Percentiles rank a stretch among this genome's conserved stretches.
These are phyloP conservation scores for Macrobrachium rosenbergii DNA, from an alignment of 1,140 invertebrate genomes.

Conservation along the genomic window DNA sequence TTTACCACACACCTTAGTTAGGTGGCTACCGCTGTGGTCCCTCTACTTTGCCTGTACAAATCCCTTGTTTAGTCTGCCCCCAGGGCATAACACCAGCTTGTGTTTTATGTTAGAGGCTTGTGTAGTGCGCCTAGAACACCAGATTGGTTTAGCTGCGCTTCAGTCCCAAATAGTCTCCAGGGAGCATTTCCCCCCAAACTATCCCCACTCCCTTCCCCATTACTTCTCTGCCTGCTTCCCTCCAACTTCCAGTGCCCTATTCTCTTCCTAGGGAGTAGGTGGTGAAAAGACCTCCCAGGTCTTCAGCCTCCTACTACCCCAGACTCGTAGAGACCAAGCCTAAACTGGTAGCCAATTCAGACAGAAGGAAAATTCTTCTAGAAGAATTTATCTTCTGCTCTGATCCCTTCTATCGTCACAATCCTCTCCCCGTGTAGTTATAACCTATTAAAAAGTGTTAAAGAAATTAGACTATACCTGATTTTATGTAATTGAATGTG, in stretches of 20 bases:
- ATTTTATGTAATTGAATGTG: constrained; percentile 65
- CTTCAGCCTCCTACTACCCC: constrained; percentile 27
- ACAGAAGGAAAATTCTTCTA: constrained; percentile 52
- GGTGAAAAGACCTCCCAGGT: constrained; percentile 34
- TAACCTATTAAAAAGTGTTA: constrained; percentile 63
- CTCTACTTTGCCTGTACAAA: constrained; percentile 65
- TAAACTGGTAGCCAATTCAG: constrained; percentile 63
- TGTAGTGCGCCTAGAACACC: constrained; percentile 64
- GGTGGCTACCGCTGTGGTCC: constrained; percentile 63
- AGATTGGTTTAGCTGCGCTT: constrained; percentile 64
- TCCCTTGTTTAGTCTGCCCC: constrained; percentile 63
- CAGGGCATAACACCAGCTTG: constrained; percentile 64
- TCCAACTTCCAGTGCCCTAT: constrained; percentile 19
- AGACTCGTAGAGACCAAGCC: constrained; percentile 58
- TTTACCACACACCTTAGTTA: constrained; percentile 56
- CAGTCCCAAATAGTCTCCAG: constrained; percentile 61
- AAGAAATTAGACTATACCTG: constrained; percentile 60
- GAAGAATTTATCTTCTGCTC: constrained; percentile 45
- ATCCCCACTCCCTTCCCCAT: constrained; percentile 8
- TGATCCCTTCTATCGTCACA: constrained; percentile 63
- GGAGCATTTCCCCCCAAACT: constrained; percentile 44
- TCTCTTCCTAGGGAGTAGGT: constrained; percentile 49
- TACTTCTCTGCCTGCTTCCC: constrained; percentile 24
- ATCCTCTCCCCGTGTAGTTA: constrained; percentile 64
- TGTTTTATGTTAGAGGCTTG: constrained; percentile 65